Percentiles rank a stretch among this genome's conserved stretches.
These are phyloP conservation scores for Tonatia bakeri DNA, from an alignment of 2,113 vertebrate genomes.

Conservation along the genomic window DNA sequence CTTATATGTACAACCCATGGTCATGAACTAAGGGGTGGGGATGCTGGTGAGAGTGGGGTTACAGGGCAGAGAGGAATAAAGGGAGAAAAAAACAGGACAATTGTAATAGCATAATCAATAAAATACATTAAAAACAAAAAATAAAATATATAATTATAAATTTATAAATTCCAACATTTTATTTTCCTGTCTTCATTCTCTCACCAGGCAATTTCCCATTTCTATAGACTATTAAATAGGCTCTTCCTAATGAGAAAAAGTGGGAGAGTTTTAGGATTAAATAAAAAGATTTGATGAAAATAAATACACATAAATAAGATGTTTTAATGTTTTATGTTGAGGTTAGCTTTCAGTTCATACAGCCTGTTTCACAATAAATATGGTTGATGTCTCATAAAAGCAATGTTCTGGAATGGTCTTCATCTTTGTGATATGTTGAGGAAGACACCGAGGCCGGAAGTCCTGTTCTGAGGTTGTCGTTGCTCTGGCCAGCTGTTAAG, in stretches of 20 bases:
- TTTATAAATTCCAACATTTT: not conserved
- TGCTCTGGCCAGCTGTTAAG: not conserved
- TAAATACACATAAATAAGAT: not conserved
- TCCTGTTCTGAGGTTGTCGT: not conserved
- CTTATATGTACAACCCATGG: no score
- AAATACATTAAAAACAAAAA: no score
- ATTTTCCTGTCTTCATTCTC: not conserved
- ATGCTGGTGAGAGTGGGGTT: no score
- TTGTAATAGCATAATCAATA: no score
- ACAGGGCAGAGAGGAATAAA: no score
- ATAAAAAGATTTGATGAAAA: not conserved
- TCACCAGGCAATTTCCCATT: not conserved
- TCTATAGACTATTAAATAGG: not conserved
- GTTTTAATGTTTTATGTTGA: not conserved
- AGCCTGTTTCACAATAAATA: not conserved
- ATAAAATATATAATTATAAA: not conserved
- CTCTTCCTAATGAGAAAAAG: not conserved
- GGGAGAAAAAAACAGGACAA: no score
- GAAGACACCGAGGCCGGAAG: not conserved
- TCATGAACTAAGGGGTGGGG: no score
- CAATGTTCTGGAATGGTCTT: not conserved
- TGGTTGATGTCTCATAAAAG: not conserved
- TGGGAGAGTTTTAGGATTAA: not conserved
- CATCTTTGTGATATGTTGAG: not conserved
- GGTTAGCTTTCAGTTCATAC: not conserved